Evolutionary conservation across 2,113 vertebrate genomes (phyloP).

Genomic region (Silurus asotus): DNA sequence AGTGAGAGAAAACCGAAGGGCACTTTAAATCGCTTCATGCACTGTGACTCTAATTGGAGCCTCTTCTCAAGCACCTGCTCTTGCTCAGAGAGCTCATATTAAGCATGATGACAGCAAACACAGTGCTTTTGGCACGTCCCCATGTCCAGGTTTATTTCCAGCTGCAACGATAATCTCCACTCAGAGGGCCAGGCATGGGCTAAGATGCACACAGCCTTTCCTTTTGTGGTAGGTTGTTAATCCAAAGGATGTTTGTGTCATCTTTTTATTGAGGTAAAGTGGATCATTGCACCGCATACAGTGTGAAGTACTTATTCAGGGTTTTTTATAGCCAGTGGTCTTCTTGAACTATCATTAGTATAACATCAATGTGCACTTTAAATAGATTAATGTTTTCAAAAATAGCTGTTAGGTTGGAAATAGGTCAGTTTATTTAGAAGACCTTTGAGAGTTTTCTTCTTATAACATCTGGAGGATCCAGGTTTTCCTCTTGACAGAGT

Average conservation of each 20-base stretch:
- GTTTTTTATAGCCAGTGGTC: not conserved
- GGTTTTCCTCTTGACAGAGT: not conserved
- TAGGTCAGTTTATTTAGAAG: not conserved
- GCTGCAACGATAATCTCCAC: slow-evolving; percentile 10
- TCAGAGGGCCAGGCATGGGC: not conserved
- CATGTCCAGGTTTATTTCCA: slow-evolving; percentile 29
- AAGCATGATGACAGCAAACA: slow-evolving; percentile 28
- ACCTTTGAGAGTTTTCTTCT: not conserved
- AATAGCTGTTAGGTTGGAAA: not conserved
- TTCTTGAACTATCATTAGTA: not conserved
- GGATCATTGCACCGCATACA: not conserved
- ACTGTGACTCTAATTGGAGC: slow-evolving; percentile 15
- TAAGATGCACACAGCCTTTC: slow-evolving; percentile 14
- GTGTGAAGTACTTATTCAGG: not conserved
- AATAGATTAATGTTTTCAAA: slow-evolving; percentile 20
- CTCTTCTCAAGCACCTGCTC: slow-evolving; percentile 9
- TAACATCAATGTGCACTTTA: slow-evolving; percentile 4
- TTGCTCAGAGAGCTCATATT: slow-evolving; percentile 22
- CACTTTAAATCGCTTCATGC: slow-evolving; percentile 40
- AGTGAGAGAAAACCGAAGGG: slow-evolving; percentile 11
- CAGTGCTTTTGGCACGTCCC: slow-evolving; percentile 15
- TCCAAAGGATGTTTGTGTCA: slow-evolving; percentile 1
- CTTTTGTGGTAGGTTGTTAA: not conserved
- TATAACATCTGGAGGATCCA: not conserved
- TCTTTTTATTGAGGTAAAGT: slow-evolving; percentile 7